phyloP scores from a whole-genome alignment of 2,888 invertebrate species.

The Chouioia cunea region DNA sequence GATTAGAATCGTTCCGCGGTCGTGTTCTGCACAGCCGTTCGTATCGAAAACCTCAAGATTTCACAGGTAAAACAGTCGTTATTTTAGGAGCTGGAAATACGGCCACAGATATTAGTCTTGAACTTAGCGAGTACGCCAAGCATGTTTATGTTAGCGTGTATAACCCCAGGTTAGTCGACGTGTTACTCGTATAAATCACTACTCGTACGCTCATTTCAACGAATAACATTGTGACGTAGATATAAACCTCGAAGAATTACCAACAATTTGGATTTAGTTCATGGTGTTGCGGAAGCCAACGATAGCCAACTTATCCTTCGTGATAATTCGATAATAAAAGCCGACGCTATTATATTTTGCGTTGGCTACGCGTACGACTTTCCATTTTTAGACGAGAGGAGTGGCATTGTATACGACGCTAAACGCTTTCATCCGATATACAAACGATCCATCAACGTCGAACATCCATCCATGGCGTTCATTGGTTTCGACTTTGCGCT shows the following conservation, averaged over 20 bases:
- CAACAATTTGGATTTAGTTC: conserved; percentile 67
- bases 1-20: conserved; percentile 72
- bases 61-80: conserved; percentile 73
- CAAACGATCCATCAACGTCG: conserved; percentile 82
- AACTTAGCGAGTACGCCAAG: conserved; percentile 71
- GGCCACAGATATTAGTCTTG: conserved; percentile 79
- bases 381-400: conserved; percentile 77
- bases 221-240: no score
- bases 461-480: conserved; percentile 81
- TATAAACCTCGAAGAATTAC: no score
- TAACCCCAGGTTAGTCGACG: conserved; percentile 18
- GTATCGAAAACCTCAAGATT: conserved; percentile 77
- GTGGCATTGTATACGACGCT: conserved; percentile 69
- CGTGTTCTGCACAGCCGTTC: conserved; percentile 79
- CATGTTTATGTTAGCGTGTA: conserved; percentile 73
- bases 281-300: conserved; percentile 70
- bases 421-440: conserved; percentile 80
- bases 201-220: no score
- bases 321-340: conserved; percentile 73
- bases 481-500: conserved; percentile 80
- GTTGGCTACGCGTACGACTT: conserved; percentile 82
- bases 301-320: conserved; percentile 72
- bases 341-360: conserved; percentile 79
- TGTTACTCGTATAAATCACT: no score
- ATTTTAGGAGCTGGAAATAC: conserved; percentile 81